Base-by-base conservation (phyloP, 1,140 invertebrate genomes). In the Zaprionus ghesquierei region DNA sequence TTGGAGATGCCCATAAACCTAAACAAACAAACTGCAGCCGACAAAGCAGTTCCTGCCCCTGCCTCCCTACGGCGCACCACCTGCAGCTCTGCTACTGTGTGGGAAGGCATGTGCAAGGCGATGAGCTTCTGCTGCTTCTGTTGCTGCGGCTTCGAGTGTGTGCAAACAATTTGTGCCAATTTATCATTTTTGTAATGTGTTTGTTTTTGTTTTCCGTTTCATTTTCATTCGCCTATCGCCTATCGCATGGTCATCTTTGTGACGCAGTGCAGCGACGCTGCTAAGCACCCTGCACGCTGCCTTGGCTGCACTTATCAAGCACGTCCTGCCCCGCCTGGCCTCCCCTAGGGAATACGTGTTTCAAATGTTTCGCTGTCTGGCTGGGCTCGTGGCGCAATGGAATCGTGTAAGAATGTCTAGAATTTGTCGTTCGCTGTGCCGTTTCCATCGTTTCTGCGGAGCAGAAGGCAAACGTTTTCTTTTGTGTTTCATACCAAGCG, bases 1-100 rank as follows among this genome's bases (percentile, higher is more conserved):
- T 46, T 70, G 60, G 58, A 50, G 69, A 76, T 84, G 68, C 27
- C 80, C 80, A 84, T 84, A 79, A 72, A 46, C 12, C 69, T 61
- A n/a, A n/a, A 69, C 60, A 71, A 59, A 82, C 72, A 84, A 84
- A 84, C 80, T 73, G 80, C 76, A 84, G 63, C 80, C 80, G 80
- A 50, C 62, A 6, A 10, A 15, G 12, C n/a, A n/a, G 12, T 46
- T 27, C 20, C n/a, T 29, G 49, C 12, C 22, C 12, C 35, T 29
- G 22, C 41, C 12, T 1, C 13, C 6, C 3, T 29, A 1, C 4
- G 1, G 1, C 8, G 0, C 41, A 3, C 2, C 44, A 12, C 2
- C n/a, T 22, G n/a, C n/a, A n/a, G n/a, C 10, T 25, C 5, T 25
- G 20, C 9, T 50, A 10, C 27, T 68, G 20, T n/a, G n/a, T n/a